Conservation (phyloP, 2,888 invertebrate species). For the Tipula lateralis region DNA sequence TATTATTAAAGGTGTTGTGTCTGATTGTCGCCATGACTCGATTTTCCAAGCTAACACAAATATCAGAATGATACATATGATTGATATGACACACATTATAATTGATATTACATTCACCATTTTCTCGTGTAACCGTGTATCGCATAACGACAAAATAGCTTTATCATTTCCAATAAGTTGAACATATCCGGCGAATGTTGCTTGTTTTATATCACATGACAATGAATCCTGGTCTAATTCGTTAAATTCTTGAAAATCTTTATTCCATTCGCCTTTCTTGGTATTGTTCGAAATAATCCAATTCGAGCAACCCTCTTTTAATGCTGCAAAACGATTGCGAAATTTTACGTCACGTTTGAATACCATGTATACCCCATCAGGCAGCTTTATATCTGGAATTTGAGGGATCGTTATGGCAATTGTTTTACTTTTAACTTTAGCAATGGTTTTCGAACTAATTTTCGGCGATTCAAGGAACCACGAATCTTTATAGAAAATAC, state of each 20-base stretch:
- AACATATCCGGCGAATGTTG: background rate
- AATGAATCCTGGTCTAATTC: background rate
- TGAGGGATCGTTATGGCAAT: background rate
- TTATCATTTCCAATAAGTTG: background rate
- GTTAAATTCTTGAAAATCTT: background rate
- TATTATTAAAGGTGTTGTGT: background rate
- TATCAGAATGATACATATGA: background rate
- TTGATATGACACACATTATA: background rate
- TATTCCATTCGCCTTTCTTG: background rate
- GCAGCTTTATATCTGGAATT: background rate
- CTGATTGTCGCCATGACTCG: background rate
- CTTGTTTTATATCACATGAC: background rate
- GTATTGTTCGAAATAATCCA: background rate
- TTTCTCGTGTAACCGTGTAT: background rate
- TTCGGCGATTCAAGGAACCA: background rate
- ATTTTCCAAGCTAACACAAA: background rate
- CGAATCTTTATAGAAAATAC: conserved; percentile 13
- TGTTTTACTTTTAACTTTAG: background rate
- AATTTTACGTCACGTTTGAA: background rate
- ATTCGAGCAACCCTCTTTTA: background rate
- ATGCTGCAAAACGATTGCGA: background rate
- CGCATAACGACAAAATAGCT: background rate
- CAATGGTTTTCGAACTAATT: too few species aligned
- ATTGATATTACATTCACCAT: background rate
- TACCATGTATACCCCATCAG: background rate